phyloP scores from a whole-genome alignment of 1,140 invertebrate species.

The Halictus rubicundus region DNA sequence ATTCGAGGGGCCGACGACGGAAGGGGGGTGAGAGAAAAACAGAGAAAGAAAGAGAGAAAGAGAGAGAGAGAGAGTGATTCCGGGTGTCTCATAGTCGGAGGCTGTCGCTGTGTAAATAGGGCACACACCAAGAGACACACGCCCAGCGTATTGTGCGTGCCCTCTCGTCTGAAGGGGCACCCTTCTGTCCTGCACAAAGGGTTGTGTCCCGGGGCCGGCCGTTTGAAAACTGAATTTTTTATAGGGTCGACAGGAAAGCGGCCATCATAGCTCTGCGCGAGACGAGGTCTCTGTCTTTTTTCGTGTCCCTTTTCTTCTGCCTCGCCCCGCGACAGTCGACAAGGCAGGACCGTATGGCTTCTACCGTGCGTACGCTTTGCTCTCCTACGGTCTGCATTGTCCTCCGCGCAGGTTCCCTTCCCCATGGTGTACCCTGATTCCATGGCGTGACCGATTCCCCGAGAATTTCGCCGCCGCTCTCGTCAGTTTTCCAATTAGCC shows the following conservation, averaged over 20 bases:
- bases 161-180: slow-evolving; percentile 59
- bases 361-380: not conserved
- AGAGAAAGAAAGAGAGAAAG: not conserved
- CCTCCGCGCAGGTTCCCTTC: not conserved
- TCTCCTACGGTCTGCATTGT: not conserved
- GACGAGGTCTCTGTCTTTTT: slow-evolving; percentile 46
- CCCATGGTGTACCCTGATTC: not conserved
- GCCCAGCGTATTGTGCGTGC: slow-evolving; percentile 50
- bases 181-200: slow-evolving; percentile 66
- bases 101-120: slow-evolving; percentile 70
- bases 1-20: slow-evolving; percentile 67
- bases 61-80: slow-evolving; percentile 36
- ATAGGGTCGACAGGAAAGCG: slow-evolving; percentile 70
- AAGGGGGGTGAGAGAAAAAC: slow-evolving; percentile 1
- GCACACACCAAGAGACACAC: slow-evolving; percentile 65
- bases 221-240: slow-evolving; percentile 69
- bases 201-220: slow-evolving; percentile 59
- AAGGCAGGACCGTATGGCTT: not conserved
- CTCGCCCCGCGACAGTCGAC: not conserved
- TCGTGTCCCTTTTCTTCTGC: not conserved
- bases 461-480: not conserved
- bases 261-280: slow-evolving; percentile 61
- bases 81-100: slow-evolving; percentile 52
- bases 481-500: not conserved
- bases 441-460: not conserved